Conservation (phyloP, 1,140 invertebrate genomes). For the Reticulitermes speratus region DNA sequence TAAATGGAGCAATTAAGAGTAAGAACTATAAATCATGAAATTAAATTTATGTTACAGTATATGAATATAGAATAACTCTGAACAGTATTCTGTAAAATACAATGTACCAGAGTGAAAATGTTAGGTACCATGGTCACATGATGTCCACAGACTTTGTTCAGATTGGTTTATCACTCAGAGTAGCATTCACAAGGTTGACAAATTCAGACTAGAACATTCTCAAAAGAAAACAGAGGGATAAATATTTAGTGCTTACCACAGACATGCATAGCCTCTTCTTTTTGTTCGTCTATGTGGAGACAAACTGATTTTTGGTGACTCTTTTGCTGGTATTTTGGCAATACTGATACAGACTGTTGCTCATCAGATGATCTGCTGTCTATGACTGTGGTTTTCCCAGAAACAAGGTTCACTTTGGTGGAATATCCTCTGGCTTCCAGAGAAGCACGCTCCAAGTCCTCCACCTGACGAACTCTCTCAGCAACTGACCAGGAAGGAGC, state of each 20-base stretch:
- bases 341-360: background rate
- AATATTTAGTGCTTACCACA: background rate
- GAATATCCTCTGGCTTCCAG: slow-evolving; percentile 50
- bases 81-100: too few relatives aligned
- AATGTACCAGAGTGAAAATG: too few relatives aligned
- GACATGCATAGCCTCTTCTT: background rate
- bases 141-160: too few relatives aligned
- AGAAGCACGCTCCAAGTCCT: slow-evolving; percentile 40
- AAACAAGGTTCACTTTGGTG: slow-evolving; percentile 56
- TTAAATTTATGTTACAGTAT: too few relatives aligned
- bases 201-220: too few relatives aligned
- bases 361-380: slow-evolving; percentile 20
- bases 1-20: too few relatives aligned
- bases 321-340: background rate
- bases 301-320: slow-evolving; percentile 24
- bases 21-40: too few relatives aligned
- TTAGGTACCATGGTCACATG: too few relatives aligned
- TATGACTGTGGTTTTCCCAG: slow-evolving; percentile 48
- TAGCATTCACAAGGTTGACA: too few relatives aligned
- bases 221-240: too few relatives aligned
- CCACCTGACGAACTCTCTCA: slow-evolving; percentile 47
- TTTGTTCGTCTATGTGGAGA: slow-evolving; percentile 21
- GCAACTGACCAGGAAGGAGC: slow-evolving; percentile 47
- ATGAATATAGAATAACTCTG: too few relatives aligned
- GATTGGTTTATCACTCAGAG: too few relatives aligned